A percentile compares a stretch with the other conserved stretches of the same genome.
These are phyloP conservation scores for Tragelaphus eurycerus DNA, from an alignment of 2,797 vertebrate species.

Conservation along the genomic window DNA sequence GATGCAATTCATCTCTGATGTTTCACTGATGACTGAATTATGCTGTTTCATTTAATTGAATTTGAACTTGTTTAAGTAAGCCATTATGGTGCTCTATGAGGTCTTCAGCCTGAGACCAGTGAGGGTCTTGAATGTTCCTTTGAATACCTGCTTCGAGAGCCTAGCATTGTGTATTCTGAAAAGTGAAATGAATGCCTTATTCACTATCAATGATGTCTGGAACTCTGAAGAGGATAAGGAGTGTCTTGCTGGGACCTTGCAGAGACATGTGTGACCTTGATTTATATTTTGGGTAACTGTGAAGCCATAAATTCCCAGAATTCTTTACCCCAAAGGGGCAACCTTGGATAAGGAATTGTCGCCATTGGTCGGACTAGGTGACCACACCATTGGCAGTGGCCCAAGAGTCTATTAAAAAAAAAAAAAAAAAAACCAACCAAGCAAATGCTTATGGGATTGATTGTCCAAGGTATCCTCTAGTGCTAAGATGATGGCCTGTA, in stretches of 20 bases:
- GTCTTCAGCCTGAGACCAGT: neutral
- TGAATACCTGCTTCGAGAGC: neutral
- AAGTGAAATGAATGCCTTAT: neutral
- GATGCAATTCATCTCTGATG: neutral
- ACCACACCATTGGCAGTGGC: neutral
- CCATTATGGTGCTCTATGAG: neutral
- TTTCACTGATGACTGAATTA: constrained; percentile 1
- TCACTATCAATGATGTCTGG: neutral
- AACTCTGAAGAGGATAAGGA: neutral
- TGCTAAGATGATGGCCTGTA: neutral
- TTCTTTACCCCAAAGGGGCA: neutral
- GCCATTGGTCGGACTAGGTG: neutral
- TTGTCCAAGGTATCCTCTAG: neutral
- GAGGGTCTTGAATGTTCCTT: neutral
- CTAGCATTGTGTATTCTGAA: neutral
- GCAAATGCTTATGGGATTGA: neutral
- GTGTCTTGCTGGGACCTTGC: neutral
- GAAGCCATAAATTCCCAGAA: neutral
- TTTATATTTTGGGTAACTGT: constrained; percentile 3
- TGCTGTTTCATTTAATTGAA: neutral
- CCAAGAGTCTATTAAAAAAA: neutral
- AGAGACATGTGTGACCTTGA: neutral
- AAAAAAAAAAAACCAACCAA: neutral
- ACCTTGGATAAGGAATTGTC: neutral
- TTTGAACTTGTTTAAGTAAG: constrained; percentile 9